These are phyloP conservation scores for Luscinia luscinia DNA, from an alignment of 2,797 vertebrate species.

Conservation along the genomic window DNA sequence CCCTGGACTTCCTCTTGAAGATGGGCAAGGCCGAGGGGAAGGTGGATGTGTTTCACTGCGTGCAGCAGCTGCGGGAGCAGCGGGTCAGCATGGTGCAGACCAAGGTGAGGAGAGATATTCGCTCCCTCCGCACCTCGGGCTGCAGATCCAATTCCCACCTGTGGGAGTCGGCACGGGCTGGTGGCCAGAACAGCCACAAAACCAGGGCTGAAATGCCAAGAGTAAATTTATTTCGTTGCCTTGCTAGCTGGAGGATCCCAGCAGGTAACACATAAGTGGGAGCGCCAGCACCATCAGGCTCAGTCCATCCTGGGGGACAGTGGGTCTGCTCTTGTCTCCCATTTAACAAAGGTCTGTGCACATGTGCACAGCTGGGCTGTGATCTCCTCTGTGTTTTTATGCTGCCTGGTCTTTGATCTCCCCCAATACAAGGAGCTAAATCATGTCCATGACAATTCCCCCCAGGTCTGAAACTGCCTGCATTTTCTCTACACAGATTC, in stretches of 20 bases:
- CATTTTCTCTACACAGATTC: accelerated
- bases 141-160: neutral
- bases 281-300: neutral
- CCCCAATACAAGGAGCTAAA: neutral
- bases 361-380: accelerated
- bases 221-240: neutral
- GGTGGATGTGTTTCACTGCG: conserved; percentile 61
- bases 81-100: conserved; percentile 70
- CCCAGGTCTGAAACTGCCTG: too few relatives aligned
- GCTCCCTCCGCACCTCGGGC: neutral
- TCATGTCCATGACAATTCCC: neutral
- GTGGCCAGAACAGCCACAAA: neutral
- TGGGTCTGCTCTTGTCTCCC: neutral
- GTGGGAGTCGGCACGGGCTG: neutral
- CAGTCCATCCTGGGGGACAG: neutral
- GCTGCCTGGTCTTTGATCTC: neutral
- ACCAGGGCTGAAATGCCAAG: neutral
- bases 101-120: conserved; percentile 37
- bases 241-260: neutral
- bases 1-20: conserved; percentile 69
- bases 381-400: neutral
- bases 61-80: conserved; percentile 54
- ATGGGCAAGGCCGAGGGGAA: conserved; percentile 45
- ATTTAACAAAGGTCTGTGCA: neutral
- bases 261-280: neutral